Conservation (phyloP, 23 tunicate species). For the Ciona savignyi region DNA sequence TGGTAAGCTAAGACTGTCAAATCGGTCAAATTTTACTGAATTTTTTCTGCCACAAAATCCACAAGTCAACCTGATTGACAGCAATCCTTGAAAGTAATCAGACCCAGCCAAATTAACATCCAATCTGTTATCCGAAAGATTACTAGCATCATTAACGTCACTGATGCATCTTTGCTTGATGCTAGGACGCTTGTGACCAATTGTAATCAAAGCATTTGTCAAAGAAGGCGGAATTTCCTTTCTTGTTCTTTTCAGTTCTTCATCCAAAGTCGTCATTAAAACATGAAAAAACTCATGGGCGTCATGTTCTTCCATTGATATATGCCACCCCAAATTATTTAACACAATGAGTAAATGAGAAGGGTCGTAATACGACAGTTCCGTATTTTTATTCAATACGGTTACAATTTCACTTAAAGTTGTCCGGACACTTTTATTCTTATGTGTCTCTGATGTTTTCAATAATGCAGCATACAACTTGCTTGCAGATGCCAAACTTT, state of each 20-base stretch:
- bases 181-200: not conserved
- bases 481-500: slow-evolving; percentile 29
- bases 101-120: not conserved
- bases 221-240: not conserved
- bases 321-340: slow-evolving; percentile 59
- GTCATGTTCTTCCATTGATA: slow-evolving; percentile 77
- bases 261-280: slow-evolving; percentile 44
- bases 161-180: not conserved
- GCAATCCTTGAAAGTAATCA: slow-evolving; percentile 57
- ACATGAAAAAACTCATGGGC: slow-evolving; percentile 91
- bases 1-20: slow-evolving; percentile 73
- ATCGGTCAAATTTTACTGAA: slow-evolving; percentile 60
- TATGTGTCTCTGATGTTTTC: not conserved
- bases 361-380: slow-evolving; percentile 18
- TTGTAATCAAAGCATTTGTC: not conserved
- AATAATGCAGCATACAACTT: slow-evolving; percentile 8
- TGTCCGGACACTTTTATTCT: not conserved
- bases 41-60: slow-evolving; percentile 38
- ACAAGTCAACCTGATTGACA: slow-evolving; percentile 45
- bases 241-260: slow-evolving; percentile 22
- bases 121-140: not conserved
- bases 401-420: slow-evolving; percentile 12
- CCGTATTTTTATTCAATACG: not conserved
- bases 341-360: slow-evolving; percentile 36
- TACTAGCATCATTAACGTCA: not conserved